Evolutionary conservation across 2,113 vertebrate genomes (phyloP).

Genomic region (Okapia johnstoni): DNA sequence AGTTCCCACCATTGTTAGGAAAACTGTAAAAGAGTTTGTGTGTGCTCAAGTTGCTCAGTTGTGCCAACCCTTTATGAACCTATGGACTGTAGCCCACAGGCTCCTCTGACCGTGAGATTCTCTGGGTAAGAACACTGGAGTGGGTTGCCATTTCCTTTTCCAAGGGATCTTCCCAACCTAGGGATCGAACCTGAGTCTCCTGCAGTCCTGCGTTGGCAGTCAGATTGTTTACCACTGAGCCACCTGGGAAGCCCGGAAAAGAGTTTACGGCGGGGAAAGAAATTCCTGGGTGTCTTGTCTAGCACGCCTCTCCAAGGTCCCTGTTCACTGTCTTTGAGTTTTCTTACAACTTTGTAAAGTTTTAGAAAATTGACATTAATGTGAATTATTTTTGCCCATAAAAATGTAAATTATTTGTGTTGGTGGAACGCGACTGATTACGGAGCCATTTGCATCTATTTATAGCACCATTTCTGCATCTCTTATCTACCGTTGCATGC

Average conservation of each 20-base stretch:
- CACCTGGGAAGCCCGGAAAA: background rate
- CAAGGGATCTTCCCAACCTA: background rate
- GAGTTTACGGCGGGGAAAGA: background rate
- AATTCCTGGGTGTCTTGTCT: too few relatives aligned
- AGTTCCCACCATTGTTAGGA: background rate
- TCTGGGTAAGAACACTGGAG: background rate
- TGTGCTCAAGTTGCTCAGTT: background rate
- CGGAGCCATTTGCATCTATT: background rate
- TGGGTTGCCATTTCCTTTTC: background rate
- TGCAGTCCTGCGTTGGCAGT: background rate
- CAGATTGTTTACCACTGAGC: background rate
- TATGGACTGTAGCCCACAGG: background rate
- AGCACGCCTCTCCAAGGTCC: background rate
- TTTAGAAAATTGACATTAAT: background rate
- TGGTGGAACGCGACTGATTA: background rate
- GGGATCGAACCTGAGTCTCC: background rate
- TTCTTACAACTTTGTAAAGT: background rate
- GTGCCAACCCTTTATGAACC: background rate
- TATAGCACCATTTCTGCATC: background rate
- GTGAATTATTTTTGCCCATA: background rate
- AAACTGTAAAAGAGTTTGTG: background rate
- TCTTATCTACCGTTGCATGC: background rate
- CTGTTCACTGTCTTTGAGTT: background rate
- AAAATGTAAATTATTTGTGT: background rate
- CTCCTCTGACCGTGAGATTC: background rate